Percentiles rank a stretch among this genome's conserved stretches.
Evolutionary conservation across 2,888 invertebrate species (phyloP).

Genomic region (Lycia hirtaria): DNA sequence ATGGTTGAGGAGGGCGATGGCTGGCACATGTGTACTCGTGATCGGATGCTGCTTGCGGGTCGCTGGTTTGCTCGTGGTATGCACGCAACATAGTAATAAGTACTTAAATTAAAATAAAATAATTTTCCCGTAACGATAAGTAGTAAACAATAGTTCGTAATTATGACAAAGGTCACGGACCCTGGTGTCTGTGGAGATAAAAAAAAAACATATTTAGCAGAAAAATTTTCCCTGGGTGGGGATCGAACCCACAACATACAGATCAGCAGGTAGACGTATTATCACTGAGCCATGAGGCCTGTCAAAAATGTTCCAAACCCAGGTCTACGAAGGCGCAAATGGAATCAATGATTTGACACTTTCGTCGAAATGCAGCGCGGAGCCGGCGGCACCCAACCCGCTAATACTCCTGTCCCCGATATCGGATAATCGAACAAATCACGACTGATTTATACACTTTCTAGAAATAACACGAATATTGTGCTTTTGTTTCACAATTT

Average conservation of each 20-base stretch:
- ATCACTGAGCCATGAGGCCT: background rate
- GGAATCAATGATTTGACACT: slow-evolving; percentile 81
- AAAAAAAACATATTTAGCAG: background rate
- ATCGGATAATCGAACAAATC: slow-evolving; percentile 74
- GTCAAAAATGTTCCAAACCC: slow-evolving; percentile 58
- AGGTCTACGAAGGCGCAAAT: slow-evolving; percentile 67
- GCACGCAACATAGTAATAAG: no score
- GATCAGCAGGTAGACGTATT: no score
- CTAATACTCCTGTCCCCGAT: slow-evolving; percentile 61
- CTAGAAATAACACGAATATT: slow-evolving; percentile 59
- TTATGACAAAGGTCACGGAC: no score
- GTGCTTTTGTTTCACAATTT: slow-evolving; percentile 50
- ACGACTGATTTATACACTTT: slow-evolving; percentile 76
- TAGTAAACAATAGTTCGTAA: no score
- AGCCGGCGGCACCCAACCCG: slow-evolving; percentile 63
- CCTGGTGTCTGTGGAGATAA: no score
- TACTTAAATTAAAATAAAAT: no score
- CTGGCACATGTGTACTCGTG: no score
- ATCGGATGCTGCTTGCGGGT: no score
- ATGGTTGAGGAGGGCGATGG: no score
- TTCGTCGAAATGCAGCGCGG: slow-evolving; percentile 78
- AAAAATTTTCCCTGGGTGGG: background rate
- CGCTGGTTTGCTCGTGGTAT: no score
- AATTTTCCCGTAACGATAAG: no score
- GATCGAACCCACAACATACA: no score